Conservation (phyloP, 2,113 vertebrate species). For the Mormyrus lacerda region DNA sequence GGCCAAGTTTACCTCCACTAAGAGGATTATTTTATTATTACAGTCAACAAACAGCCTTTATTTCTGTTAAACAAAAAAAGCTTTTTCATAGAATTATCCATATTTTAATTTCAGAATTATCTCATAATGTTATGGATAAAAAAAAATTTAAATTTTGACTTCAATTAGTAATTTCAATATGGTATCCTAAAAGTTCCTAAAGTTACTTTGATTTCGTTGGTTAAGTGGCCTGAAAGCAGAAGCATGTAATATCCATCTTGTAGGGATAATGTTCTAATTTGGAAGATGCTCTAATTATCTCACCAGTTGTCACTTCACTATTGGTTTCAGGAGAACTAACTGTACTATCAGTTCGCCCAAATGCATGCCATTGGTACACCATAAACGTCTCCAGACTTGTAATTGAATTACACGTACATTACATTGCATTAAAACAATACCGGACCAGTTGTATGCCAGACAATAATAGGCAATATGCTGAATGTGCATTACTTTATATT, state of each 20-base stretch:
- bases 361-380: background rate
- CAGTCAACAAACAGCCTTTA: background rate
- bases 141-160: background rate
- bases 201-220: background rate
- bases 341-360: background rate
- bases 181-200: background rate
- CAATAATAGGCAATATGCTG: background rate
- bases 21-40: background rate
- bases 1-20: background rate
- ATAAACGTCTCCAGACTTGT: background rate
- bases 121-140: background rate
- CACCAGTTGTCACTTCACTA: background rate
- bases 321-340: background rate
- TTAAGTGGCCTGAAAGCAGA: background rate
- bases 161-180: background rate
- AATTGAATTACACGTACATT: background rate
- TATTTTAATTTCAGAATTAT: background rate
- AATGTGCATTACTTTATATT: background rate
- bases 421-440: background rate
- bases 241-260: background rate
- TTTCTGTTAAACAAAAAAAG: background rate
- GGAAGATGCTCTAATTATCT: background rate
- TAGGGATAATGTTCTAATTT: background rate
- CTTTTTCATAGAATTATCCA: background rate
- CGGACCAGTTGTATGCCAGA: background rate